These are phyloP conservation scores for Caenorhabditis afra DNA, from an alignment of 2,888 invertebrate genomes.

Conservation along the genomic window DNA sequence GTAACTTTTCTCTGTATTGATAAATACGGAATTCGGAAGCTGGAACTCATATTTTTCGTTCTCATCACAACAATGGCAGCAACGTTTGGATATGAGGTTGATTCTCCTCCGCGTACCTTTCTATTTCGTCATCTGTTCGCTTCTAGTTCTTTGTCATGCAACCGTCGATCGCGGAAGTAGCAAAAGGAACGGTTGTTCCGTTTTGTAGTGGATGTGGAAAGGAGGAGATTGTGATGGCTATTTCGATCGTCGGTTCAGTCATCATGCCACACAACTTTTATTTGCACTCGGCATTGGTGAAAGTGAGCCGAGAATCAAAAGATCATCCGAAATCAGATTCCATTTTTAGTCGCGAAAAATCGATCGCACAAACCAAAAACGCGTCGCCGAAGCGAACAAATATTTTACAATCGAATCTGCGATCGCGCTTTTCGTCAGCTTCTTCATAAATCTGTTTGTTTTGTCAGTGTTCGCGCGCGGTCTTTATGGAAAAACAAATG, in stretches of 20 bases:
- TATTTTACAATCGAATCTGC: slow-evolving; percentile 89
- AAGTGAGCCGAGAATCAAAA: slow-evolving; percentile 83
- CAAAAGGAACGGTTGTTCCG: slow-evolving; percentile 88
- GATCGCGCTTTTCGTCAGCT: slow-evolving; percentile 87
- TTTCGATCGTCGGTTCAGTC: slow-evolving; percentile 89
- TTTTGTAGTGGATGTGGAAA: slow-evolving; percentile 87
- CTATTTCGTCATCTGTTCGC: background rate
- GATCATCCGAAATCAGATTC: background rate
- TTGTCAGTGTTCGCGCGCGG: slow-evolving; percentile 91
- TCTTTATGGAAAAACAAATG: slow-evolving; percentile 86
- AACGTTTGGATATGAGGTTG: slow-evolving; percentile 87
- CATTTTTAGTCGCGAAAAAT: slow-evolving; percentile 86
- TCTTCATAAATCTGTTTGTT: slow-evolving; percentile 91
- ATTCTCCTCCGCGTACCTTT: background rate
- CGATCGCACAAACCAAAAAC: slow-evolving; percentile 86
- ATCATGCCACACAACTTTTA: slow-evolving; percentile 95
- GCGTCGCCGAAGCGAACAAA: slow-evolving; percentile 89
- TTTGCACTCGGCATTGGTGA: slow-evolving; percentile 91
- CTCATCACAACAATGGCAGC: slow-evolving; percentile 90
- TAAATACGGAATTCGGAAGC: slow-evolving; percentile 88
- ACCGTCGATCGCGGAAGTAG: slow-evolving; percentile 86
- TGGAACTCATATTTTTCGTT: slow-evolving; percentile 89
- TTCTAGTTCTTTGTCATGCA: slow-evolving; percentile 86
- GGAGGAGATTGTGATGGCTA: slow-evolving; percentile 83
- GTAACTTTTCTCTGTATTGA: slow-evolving; percentile 91